phyloP scores from a whole-genome alignment of 1,140 invertebrate species.

The Megalonaias nervosa region DNA sequence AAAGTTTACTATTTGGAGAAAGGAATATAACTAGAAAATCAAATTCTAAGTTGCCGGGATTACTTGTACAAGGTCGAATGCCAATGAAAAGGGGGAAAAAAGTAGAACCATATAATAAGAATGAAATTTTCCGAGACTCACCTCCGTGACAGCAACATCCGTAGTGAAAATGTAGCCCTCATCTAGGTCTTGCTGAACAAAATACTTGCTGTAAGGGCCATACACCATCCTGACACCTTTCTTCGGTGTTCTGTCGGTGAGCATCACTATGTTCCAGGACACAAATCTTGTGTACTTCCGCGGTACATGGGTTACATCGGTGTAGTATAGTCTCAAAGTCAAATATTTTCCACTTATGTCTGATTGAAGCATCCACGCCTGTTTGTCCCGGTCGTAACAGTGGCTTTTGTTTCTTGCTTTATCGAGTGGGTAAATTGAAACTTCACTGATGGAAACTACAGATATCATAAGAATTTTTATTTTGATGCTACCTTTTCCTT shows the following conservation, averaged over 20 bases:
- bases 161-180: slow-evolving; percentile 74
- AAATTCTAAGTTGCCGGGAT: too few relatives aligned
- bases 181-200: slow-evolving; percentile 86
- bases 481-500: slow-evolving; percentile 73
- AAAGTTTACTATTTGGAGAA: too few relatives aligned
- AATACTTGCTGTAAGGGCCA: slow-evolving; percentile 87
- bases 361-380: slow-evolving; percentile 85
- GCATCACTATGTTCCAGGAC: slow-evolving; percentile 78
- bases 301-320: slow-evolving; percentile 88
- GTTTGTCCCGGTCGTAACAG: slow-evolving; percentile 89
- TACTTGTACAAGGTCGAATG: too few relatives aligned
- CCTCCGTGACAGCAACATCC: slow-evolving; percentile 83
- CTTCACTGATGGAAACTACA: slow-evolving; percentile 80
- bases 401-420: slow-evolving; percentile 73
- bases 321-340: slow-evolving; percentile 83
- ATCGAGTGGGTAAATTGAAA: slow-evolving; percentile 53
- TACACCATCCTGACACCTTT: slow-evolving; percentile 77
- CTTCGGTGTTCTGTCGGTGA: slow-evolving; percentile 50
- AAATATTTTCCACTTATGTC: slow-evolving; percentile 84
- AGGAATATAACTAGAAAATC: too few relatives aligned
- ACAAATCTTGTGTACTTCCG: slow-evolving; percentile 85
- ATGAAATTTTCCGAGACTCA: slow-evolving; percentile 67
- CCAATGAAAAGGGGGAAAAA: too few relatives aligned
- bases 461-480: slow-evolving; percentile 85
- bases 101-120: too few relatives aligned